phyloP scores from a whole-genome alignment of 2,113 vertebrate genomes.

The Sphaerodactylus townsendi region DNA sequence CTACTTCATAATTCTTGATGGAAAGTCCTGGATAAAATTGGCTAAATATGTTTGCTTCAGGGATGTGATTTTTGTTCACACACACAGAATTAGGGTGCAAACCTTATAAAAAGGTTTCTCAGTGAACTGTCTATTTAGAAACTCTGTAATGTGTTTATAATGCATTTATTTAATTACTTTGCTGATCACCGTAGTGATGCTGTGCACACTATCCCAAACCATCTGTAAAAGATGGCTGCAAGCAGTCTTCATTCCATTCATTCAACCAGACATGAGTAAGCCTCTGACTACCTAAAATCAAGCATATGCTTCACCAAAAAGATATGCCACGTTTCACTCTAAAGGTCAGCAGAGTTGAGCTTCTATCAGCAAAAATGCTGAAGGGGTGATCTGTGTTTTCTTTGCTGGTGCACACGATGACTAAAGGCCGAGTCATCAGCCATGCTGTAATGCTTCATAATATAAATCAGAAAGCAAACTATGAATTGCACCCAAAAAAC shows the following conservation, averaged over 20 bases:
- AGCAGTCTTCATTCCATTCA: neutral
- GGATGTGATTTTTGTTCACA: neutral
- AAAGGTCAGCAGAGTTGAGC: conserved; percentile 19
- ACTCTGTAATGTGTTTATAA: neutral
- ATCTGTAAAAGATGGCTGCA: neutral
- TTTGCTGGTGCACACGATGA: neutral
- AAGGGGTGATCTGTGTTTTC: conserved; percentile 2
- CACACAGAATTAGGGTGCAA: conserved; percentile 13
- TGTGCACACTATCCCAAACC: conserved; percentile 12
- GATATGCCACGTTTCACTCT: neutral
- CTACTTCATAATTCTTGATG: neutral
- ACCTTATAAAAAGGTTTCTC: conserved; percentile 11
- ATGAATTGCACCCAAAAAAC: conserved; percentile 17
- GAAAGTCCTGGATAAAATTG: conserved; percentile 36
- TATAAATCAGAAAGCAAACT: neutral
- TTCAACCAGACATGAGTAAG: neutral
- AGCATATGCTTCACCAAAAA: neutral
- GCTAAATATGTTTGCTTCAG: conserved; percentile 14
- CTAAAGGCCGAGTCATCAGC: conserved; percentile 8
- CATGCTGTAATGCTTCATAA: neutral
- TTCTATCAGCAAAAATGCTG: conserved; percentile 2
- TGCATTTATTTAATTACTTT: conserved; percentile 14
- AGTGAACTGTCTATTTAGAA: conserved; percentile 10
- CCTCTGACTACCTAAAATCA: conserved; percentile 22
- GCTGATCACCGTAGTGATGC: neutral